phyloP scores from a whole-genome alignment of 2,113 vertebrate genomes.

The Cyprinus carpio region DNA sequence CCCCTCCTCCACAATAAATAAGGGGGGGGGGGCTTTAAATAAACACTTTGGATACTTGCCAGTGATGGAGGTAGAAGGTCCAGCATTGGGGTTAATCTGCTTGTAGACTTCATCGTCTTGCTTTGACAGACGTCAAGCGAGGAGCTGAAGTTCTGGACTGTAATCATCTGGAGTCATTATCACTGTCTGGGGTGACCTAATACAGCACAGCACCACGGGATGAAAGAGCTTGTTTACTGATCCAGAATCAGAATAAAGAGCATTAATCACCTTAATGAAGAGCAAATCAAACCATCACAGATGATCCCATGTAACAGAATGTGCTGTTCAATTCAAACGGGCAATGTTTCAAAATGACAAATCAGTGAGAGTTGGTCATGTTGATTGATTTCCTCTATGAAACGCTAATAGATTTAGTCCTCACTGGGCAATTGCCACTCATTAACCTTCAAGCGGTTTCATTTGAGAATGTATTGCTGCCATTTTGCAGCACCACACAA shows the following conservation, averaged over 20 bases:
- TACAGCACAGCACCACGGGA: background rate
- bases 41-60: background rate
- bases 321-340: slow-evolving; percentile 76
- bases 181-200: slow-evolving; percentile 31
- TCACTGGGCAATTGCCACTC: slow-evolving; percentile 75
- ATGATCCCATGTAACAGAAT: slow-evolving; percentile 73
- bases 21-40: background rate
- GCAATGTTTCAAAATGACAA: slow-evolving; percentile 78
- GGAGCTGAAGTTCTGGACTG: background rate
- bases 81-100: background rate
- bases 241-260: slow-evolving; percentile 33
- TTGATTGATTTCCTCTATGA: slow-evolving; percentile 79
- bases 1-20: too few relatives aligned
- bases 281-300: slow-evolving; percentile 77
- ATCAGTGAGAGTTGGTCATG: slow-evolving; percentile 71
- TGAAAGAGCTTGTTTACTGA: slow-evolving; percentile 36
- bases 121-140: background rate
- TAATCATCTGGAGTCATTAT: slow-evolving; percentile 15
- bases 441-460: slow-evolving; percentile 77
- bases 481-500: slow-evolving; percentile 76
- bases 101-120: background rate
- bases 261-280: slow-evolving; percentile 75
- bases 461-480: slow-evolving; percentile 76
- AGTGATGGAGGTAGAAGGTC: background rate
- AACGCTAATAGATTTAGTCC: slow-evolving; percentile 79